Base-by-base conservation (phyloP, 2,113 vertebrate species). In the Dicentrarchus labrax region DNA sequence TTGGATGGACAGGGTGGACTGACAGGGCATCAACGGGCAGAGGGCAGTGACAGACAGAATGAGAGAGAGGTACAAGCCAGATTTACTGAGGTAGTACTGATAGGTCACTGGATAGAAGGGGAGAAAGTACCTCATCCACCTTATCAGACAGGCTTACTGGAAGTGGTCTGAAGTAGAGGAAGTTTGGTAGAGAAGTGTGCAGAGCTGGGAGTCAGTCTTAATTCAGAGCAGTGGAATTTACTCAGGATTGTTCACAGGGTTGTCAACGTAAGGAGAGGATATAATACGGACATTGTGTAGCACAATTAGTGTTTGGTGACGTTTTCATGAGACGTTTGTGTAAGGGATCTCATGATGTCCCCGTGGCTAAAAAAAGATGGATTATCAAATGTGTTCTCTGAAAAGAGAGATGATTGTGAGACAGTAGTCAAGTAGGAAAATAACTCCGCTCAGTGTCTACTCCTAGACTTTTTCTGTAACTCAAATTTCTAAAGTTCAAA, bases 71-170 rank as follows among this genome's bases (percentile, higher is more conserved):
- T 57, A 61, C 21, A n/a, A 16, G 54, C 36, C n/a, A 73, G 79
- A 83, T 82, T 88, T 88, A 86, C 65, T 41, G 17, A 24, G 62
- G 30, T 24, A 8, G n/a, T 43, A 16, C 73, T 76, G 53, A 76
- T 76, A 69, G 69, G 70, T 80, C 73, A 81, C 73, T 22, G 67
- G 53, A 83, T n/a, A 79, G 60, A 81, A 36, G 24, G 4, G 3
- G n/a, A 85, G 80, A n/a, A 81, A 51, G 62, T 51, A 56, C 6
- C 39, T 82, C 77, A 61, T 65, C 43, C 24, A 41, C 38, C 53
- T 54, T 62, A 69, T 76, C 64, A 83, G 64, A 71, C 59, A 54
- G 68, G 50, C 50, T 72, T 76, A 84, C 17, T 39, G 68, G 51
- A 69, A 76, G 70, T 45, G 22, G 54, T 39, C 13, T 56, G 60